Evolutionary conservation across 2,113 vertebrate species (phyloP).

Genomic region (Gnathonemus echidnorhynchus): DNA sequence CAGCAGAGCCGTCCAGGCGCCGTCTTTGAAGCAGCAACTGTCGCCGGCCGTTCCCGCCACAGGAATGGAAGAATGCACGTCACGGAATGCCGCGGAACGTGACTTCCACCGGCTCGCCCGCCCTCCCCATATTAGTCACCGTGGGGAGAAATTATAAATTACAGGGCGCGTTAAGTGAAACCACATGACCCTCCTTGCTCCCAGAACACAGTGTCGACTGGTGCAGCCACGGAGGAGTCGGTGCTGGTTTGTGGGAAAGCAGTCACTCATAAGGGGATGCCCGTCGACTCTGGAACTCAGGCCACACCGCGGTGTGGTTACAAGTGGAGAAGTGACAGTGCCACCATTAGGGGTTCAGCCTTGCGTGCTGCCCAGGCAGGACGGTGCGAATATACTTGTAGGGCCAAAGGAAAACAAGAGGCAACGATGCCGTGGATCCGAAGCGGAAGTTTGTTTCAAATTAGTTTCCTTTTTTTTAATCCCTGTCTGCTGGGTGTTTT

Average conservation of each 20-base stretch:
- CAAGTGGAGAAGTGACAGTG: neutral
- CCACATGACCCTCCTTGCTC: conserved; percentile 13
- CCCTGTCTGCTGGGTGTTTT: neutral
- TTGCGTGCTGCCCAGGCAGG: neutral
- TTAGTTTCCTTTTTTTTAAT: neutral
- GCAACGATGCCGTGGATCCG: neutral
- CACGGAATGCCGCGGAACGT: neutral
- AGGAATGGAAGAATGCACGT: conserved; percentile 23
- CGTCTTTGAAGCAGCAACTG: conserved; percentile 15
- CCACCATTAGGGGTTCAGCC: neutral
- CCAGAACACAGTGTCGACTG: neutral
- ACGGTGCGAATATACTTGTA: neutral
- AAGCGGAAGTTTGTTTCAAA: conserved; percentile 20
- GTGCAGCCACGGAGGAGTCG: neutral
- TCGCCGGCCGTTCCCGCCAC: neutral
- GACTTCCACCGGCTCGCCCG: neutral
- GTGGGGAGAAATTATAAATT: conserved; percentile 29
- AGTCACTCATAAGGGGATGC: neutral
- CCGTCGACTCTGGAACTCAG: neutral
- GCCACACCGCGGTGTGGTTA: neutral
- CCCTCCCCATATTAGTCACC: conserved; percentile 14
- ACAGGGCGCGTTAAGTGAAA: conserved; percentile 25
- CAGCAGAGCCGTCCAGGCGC: neutral
- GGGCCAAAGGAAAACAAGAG: neutral
- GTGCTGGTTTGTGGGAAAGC: neutral